phyloP scores from a whole-genome alignment of 1,140 invertebrate species.

The Plodia interpunctella region DNA sequence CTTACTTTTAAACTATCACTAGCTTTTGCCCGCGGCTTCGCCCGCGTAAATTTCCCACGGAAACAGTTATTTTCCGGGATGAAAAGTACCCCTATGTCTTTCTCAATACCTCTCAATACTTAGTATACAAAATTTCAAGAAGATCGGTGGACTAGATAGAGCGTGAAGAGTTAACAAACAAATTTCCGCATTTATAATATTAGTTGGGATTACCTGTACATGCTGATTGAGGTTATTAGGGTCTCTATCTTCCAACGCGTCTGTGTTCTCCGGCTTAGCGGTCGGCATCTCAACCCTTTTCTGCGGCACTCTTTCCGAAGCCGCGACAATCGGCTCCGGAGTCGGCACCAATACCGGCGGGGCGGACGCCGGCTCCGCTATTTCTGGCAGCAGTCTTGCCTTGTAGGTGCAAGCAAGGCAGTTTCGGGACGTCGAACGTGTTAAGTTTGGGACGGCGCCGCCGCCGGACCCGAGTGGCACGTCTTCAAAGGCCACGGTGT shows the following conservation, averaged over 20 bases:
- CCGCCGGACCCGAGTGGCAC: constrained; percentile 35
- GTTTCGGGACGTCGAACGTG: constrained; percentile 30
- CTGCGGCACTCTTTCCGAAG: constrained; percentile 11
- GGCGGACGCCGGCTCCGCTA: constrained; percentile 36
- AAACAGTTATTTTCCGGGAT: too few relatives aligned
- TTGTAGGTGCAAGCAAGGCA: constrained; percentile 34
- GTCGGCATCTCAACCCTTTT: constrained; percentile 11
- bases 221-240: constrained; percentile 83
- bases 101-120: too few relatives aligned
- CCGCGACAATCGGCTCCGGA: constrained; percentile 17
- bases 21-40: too few relatives aligned
- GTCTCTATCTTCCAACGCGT: constrained; percentile 82
- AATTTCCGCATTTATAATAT: too few relatives aligned
- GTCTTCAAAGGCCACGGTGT: constrained; percentile 44
- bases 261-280: constrained; percentile 60
- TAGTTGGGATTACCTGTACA: constrained; percentile 82
- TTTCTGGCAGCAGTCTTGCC: constrained; percentile 40
- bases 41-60: too few relatives aligned
- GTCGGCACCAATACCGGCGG: constrained; percentile 19
- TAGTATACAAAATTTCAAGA: not conserved
- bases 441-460: constrained; percentile 24
- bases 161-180: not conserved
- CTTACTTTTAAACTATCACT: too few relatives aligned
- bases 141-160: too few relatives aligned
- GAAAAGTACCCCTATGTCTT: too few relatives aligned